phyloP scores from a whole-genome alignment of 1,140 invertebrate genomes.

The Sycophila sp. region DNA sequence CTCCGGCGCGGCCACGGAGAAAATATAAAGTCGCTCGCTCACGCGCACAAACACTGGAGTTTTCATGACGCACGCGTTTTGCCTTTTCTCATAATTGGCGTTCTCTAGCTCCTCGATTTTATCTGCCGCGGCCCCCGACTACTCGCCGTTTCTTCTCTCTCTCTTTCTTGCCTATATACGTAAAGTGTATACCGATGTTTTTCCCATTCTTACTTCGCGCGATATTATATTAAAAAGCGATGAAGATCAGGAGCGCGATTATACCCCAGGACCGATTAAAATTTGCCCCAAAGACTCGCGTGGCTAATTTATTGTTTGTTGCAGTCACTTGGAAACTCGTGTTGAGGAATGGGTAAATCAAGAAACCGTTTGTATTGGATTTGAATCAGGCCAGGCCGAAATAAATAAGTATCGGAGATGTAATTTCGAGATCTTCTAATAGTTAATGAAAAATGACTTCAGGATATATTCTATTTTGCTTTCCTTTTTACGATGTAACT shows the following conservation, averaged over 20 bases:
- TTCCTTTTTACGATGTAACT: too few relatives aligned
- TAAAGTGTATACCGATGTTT: background rate
- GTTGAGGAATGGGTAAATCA: too few relatives aligned
- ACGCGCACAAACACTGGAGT: background rate
- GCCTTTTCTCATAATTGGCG: slow-evolving; percentile 29
- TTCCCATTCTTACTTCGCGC: background rate
- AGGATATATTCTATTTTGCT: too few relatives aligned
- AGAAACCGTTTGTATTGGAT: too few relatives aligned
- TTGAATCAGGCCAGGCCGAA: too few relatives aligned
- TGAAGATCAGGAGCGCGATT: slow-evolving; percentile 23
- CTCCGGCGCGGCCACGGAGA: background rate
- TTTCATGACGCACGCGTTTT: slow-evolving; percentile 15
- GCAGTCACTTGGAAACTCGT: too few relatives aligned
- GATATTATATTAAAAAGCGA: slow-evolving; percentile 3
- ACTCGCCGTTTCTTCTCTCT: background rate
- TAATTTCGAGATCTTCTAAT: too few relatives aligned
- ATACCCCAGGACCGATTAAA: background rate
- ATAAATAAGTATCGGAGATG: too few relatives aligned
- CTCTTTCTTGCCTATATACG: background rate
- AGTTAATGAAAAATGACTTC: too few relatives aligned
- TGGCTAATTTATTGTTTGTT: slow-evolving; percentile 19
- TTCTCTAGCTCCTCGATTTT: slow-evolving; percentile 26
- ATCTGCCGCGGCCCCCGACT: slow-evolving; percentile 6
- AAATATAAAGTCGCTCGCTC: background rate
- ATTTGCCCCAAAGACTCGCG: background rate